These are phyloP conservation scores for Fissipunctia ypsillon DNA, from an alignment of 2,888 invertebrate genomes.

Conservation along the genomic window DNA sequence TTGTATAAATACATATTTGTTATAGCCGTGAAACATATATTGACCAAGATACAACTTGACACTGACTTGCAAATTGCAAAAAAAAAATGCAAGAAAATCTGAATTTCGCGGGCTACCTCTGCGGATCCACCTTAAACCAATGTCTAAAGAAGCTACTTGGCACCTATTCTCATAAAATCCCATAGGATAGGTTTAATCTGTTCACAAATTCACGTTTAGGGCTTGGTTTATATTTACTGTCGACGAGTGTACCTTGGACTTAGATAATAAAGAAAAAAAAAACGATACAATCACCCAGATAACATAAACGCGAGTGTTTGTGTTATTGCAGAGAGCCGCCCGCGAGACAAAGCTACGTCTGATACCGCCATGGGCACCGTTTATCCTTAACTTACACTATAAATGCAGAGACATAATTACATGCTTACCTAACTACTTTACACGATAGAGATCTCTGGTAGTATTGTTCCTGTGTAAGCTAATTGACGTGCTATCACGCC, in stretches of 20 bases:
- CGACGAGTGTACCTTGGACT: not conserved
- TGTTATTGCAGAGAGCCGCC: slow-evolving; percentile 27
- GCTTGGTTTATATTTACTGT: not conserved
- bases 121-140: too few relatives aligned
- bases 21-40: too few relatives aligned
- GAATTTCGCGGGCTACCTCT: too few relatives aligned
- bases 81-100: too few relatives aligned
- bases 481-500: slow-evolving; percentile 24
- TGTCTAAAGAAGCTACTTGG: not conserved
- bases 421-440: slow-evolving; percentile 59
- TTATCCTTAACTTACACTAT: slow-evolving; percentile 60
- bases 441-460: slow-evolving; percentile 69
- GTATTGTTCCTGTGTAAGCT: slow-evolving; percentile 50
- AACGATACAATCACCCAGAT: not conserved
- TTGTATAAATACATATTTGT: too few relatives aligned
- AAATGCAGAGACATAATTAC: slow-evolving; percentile 67
- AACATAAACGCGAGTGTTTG: not conserved
- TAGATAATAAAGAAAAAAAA: slow-evolving; percentile 7
- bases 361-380: slow-evolving; percentile 62
- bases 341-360: slow-evolving; percentile 57
- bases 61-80: too few relatives aligned
- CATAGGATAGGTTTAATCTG: not conserved
- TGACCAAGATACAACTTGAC: too few relatives aligned
- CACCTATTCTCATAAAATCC: not conserved
- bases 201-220: not conserved